A percentile compares a stretch with the other conserved stretches of the same genome.
Conservation (phyloP, 2,797 vertebrate genomes). For the Tokudaia muenninki region DNA sequence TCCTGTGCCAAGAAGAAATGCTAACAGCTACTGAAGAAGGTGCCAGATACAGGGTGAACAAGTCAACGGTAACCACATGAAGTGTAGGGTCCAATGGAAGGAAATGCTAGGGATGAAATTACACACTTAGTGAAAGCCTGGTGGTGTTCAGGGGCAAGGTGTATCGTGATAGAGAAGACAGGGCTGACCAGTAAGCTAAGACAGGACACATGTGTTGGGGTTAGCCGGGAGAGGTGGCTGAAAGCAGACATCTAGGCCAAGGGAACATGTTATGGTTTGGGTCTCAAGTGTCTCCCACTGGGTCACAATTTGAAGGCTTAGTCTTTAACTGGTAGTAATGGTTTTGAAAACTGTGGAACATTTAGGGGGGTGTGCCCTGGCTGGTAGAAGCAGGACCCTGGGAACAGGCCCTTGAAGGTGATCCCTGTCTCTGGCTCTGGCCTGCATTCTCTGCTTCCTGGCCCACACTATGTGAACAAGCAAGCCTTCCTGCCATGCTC, state of each 20-base stretch:
- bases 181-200: not conserved
- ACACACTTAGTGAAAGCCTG: not conserved
- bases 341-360: not conserved
- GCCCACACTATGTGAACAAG: not conserved
- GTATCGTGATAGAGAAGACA: not conserved
- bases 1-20: conserved; percentile 17
- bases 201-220: not conserved
- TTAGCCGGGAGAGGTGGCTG: not conserved
- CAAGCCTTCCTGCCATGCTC: not conserved
- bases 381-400: not conserved
- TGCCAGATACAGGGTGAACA: not conserved
- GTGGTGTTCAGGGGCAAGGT: not conserved
- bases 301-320: not conserved
- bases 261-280: not conserved
- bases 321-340: not conserved
- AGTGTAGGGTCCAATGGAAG: not conserved
- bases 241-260: not conserved
- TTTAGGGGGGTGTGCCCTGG: not conserved
- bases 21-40: not conserved
- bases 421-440: not conserved
- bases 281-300: not conserved
- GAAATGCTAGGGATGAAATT: not conserved
- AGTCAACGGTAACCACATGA: not conserved
- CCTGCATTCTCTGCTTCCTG: not conserved
- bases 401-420: not conserved